Evolutionary conservation across 1,140 invertebrate species (phyloP), one percentile per base, ranked within the genome.

Genomic region (Streblospio benedicti): DNA sequence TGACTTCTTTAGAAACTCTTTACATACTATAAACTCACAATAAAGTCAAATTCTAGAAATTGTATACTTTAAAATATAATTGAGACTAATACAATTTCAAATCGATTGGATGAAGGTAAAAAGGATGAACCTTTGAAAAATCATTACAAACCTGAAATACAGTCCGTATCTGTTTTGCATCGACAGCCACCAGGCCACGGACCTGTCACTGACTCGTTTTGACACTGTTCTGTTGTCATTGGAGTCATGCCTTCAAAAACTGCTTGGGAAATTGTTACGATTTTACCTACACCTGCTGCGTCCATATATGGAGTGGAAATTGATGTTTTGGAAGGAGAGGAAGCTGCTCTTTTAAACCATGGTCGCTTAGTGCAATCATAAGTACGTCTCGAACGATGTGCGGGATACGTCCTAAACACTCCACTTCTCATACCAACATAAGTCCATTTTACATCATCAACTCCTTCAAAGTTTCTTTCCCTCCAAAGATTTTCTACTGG

Each of bases 301-400:
- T 80, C 78, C 75, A 78, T 76, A 60, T 80, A 80, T 3, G 78
- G 75, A 28, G 76, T 79, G 4, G 77, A 79, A 44, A 79, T 75
- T 6, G 77, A 76, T n/a, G 76, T 80, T 63, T 76, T 76, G 60
- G 74, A 68, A 2, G 77, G 78, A 14, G 68, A 65, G 25, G 71
- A 69, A 44, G 73, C 71, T 2, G 78, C 75, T 56, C 76, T 66
- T 50, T 69, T 72, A 57, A 76, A 80, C 77, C 78, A 79, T 3
- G 77, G 73, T 44, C 78, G 69, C 55, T 74, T 78, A 58, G 12
- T 59, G 43, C 18, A 73, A 61, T 80, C 75, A 65, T 80, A 80
- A 27, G 62, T 66, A 32, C 78, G 67, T 4, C 63, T 71, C 38
- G 77, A 79, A 45, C 76, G 67, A 56, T 80, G 78, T 28, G 76